These are phyloP conservation scores for Glyptemys insculpta DNA, from an alignment of 2,797 vertebrate genomes.

Conservation along the genomic window DNA sequence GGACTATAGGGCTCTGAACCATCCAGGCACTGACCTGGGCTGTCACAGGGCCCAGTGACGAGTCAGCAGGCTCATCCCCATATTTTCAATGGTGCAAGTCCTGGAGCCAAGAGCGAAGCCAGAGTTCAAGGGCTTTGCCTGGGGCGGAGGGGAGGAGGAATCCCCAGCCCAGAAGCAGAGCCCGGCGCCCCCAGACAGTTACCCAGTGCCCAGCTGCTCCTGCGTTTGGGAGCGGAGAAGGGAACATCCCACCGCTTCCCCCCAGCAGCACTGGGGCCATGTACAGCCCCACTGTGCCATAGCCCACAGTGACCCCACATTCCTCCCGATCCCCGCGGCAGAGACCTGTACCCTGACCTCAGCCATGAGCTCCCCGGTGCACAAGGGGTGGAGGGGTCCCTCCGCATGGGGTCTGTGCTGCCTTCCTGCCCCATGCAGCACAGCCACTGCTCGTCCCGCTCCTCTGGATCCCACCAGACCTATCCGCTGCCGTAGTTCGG, in stretches of 20 bases:
- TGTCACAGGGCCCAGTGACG: neutral
- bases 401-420: neutral
- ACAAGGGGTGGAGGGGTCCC: neutral
- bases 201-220: neutral
- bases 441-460: too few relatives aligned
- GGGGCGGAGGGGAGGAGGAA: neutral
- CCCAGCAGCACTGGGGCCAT: neutral
- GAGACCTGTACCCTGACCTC: neutral
- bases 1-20: too few relatives aligned
- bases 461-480: neutral
- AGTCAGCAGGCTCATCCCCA: neutral
- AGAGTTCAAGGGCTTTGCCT: neutral
- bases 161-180: neutral
- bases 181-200: neutral
- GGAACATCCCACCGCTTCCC: neutral
- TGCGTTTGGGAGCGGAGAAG: too few relatives aligned
- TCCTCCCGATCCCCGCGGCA: rapidly evolving
- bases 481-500: neutral
- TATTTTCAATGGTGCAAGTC: neutral
- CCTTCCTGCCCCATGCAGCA: neutral
- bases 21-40: neutral
- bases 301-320: neutral
- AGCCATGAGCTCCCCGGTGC: neutral
- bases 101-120: neutral
- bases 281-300: neutral